Percentiles rank a stretch among this genome's conserved stretches.
Conservation (phyloP, 1,140 invertebrate genomes). For the Tetramorium simillimum region DNA sequence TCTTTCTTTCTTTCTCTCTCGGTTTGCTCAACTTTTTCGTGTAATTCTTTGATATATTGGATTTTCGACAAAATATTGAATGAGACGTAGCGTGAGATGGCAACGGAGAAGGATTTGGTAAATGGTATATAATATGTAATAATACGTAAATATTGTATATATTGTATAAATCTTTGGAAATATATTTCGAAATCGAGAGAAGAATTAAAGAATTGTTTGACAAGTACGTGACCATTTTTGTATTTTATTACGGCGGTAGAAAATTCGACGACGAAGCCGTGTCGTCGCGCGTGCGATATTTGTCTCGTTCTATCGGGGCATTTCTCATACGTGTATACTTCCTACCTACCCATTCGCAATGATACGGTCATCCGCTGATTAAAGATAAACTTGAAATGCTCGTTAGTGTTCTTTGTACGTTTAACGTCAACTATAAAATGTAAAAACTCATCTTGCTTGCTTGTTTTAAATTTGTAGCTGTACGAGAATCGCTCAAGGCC, state of each 20-base stretch:
- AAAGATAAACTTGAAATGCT: too few relatives aligned
- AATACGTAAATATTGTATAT: neutral
- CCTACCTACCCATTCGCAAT: too few relatives aligned
- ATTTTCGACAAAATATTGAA: neutral
- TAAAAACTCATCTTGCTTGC: too few relatives aligned
- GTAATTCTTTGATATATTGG: slow-evolving; percentile 1
- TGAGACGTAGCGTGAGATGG: slow-evolving; percentile 69
- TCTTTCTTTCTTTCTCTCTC: too few relatives aligned
- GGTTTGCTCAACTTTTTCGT: neutral
- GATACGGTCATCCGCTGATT: too few relatives aligned
- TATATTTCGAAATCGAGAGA: neutral
- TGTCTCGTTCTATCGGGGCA: too few relatives aligned
- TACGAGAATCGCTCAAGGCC: slow-evolving; percentile 82
- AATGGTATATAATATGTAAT: slow-evolving; percentile 81
- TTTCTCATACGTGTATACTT: too few relatives aligned
- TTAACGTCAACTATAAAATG: too few relatives aligned
- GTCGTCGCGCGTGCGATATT: too few relatives aligned
- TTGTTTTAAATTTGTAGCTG: slow-evolving; percentile 75
- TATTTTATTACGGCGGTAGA: neutral
- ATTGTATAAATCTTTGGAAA: slow-evolving; percentile 1
- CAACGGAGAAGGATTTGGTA: slow-evolving; percentile 82
- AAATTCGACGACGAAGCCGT: neutral
- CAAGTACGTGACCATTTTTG: neutral
- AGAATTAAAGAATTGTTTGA: neutral
- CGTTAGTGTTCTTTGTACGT: too few relatives aligned